A percentile compares a stretch with the other conserved stretches of the same genome.
Conservation (phyloP, 2,888 invertebrate species). For the Orthosia cruda region DNA sequence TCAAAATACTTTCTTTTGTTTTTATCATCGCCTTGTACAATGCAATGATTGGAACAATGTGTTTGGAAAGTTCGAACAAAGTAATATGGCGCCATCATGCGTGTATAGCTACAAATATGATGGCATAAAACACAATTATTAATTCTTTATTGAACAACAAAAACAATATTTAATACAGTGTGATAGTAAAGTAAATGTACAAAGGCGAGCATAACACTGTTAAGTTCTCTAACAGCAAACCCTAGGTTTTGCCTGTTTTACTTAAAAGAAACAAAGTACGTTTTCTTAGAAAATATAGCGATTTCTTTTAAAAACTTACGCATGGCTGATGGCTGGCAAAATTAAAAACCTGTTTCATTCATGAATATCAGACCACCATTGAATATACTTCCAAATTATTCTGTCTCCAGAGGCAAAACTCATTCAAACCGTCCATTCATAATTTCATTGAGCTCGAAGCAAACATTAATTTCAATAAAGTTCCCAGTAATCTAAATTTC, state of each 20-base stretch:
- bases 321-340: not conserved
- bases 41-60: conserved; percentile 37
- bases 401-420: conserved; percentile 18
- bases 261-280: no score
- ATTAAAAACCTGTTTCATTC: not conserved
- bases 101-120: not conserved
- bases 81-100: not conserved
- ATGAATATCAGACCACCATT: conserved; percentile 1
- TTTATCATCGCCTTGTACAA: conserved; percentile 39
- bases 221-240: no score
- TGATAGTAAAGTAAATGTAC: no score
- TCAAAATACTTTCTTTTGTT: conserved; percentile 56
- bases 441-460: conserved; percentile 56
- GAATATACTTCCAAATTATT: conserved; percentile 18
- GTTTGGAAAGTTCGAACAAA: conserved; percentile 50
- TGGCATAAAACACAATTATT: not conserved
- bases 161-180: no score
- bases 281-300: not conserved
- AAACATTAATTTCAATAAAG: conserved; percentile 74
- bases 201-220: no score
- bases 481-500: conserved; percentile 70
- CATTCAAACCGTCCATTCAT: conserved; percentile 47
- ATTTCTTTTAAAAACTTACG: not conserved
- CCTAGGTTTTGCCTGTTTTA: no score
- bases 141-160: no score